A percentile compares a stretch with the other conserved stretches of the same genome.
phyloP scores from a whole-genome alignment of 2,797 vertebrate species.

The Pelobates cultripes region DNA sequence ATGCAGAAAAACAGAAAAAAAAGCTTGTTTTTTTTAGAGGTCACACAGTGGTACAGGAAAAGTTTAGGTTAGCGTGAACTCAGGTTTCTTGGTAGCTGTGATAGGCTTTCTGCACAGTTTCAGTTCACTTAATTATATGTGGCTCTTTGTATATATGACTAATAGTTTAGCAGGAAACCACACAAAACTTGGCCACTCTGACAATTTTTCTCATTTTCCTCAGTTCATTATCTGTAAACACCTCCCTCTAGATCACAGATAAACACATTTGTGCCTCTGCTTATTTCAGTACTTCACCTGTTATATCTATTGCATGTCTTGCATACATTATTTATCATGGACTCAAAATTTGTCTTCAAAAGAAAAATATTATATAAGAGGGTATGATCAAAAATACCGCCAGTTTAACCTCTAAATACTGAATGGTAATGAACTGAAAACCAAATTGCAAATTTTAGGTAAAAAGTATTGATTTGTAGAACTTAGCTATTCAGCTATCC shows the following conservation, averaged over 20 bases:
- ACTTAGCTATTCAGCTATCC: no score
- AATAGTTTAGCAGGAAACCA: constrained; percentile 44
- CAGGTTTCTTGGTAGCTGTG: constrained; percentile 16
- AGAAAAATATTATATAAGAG: no score
- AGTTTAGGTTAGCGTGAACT: constrained; percentile 3
- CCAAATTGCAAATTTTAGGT: no score
- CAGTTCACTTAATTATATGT: constrained; percentile 11
- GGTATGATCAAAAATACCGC: no score
- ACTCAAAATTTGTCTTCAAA: no score
- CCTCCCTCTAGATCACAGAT: not conserved
- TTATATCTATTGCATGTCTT: no score
- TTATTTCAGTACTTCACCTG: not conserved
- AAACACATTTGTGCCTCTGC: not conserved
- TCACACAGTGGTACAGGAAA: not conserved
- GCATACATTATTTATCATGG: no score
- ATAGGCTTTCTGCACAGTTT: constrained; percentile 20
- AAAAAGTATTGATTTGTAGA: no score
- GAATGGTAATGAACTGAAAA: no score
- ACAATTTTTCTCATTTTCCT: constrained; percentile 31
- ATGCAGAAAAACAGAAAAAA: not conserved
- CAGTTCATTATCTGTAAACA: not conserved
- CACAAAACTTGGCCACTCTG: constrained; percentile 27
- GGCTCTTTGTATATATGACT: constrained; percentile 13
- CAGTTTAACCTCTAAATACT: no score
- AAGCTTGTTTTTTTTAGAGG: not conserved